phyloP scores from a whole-genome alignment of 2,888 invertebrate genomes.

The Sclerodermus sp. region DNA sequence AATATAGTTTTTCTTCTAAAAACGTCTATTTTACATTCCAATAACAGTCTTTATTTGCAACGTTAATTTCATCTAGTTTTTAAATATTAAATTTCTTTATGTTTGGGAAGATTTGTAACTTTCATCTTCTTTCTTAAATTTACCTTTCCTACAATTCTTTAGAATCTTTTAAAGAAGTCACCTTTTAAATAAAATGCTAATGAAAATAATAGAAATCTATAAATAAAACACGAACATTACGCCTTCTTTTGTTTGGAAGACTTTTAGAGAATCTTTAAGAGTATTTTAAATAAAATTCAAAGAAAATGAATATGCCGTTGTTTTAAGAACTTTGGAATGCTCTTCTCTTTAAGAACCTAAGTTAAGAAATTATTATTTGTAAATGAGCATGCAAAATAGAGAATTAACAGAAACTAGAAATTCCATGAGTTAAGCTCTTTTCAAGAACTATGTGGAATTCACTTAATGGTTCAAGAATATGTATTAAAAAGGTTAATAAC shows the following conservation, averaged over 20 bases:
- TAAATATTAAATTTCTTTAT: slow-evolving; percentile 17
- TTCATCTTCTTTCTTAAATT: background rate
- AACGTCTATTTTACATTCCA: slow-evolving; percentile 27
- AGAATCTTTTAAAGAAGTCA: background rate
- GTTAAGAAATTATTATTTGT: background rate
- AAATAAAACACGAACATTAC: background rate
- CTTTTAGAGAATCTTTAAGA: slow-evolving; percentile 1
- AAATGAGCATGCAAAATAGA: slow-evolving; percentile 16
- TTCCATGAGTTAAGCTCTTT: slow-evolving; percentile 78
- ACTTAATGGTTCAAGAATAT: slow-evolving; percentile 87
- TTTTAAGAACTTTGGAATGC: background rate
- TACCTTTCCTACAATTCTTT: background rate
- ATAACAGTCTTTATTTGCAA: slow-evolving; percentile 33
- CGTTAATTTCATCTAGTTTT: slow-evolving; percentile 24
- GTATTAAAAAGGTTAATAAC: slow-evolving; percentile 83
- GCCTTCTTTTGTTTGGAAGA: slow-evolving; percentile 2
- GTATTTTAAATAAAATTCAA: slow-evolving; percentile 11
- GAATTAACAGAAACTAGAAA: slow-evolving; percentile 57
- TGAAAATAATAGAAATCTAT: background rate
- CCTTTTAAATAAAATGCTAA: background rate
- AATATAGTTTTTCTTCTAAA: slow-evolving; percentile 24
- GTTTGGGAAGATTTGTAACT: slow-evolving; percentile 1
- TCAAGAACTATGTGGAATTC: slow-evolving; percentile 87
- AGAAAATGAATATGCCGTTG: slow-evolving; percentile 2
- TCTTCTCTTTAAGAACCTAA: background rate